Evolutionary conservation across 2,113 vertebrate species (phyloP).

Genomic region (Atrichornis clamosus): DNA sequence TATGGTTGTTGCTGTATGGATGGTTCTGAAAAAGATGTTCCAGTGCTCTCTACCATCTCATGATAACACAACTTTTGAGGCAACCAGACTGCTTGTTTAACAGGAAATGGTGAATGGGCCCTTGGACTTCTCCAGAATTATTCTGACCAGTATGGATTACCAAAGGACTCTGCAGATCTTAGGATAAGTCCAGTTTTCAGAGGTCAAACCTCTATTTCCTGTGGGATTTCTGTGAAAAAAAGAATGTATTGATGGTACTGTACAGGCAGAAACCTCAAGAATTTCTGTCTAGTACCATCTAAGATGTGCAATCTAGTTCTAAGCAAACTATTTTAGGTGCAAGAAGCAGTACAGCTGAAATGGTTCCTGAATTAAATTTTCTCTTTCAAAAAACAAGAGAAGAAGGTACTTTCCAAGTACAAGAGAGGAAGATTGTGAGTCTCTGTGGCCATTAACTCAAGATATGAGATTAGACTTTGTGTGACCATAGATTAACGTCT

Average conservation of each 20-base stretch:
- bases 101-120: not conserved
- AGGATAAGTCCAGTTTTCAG: not conserved
- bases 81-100: not conserved
- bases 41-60: not conserved
- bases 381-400: not conserved
- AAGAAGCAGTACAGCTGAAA: not conserved
- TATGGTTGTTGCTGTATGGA: not conserved
- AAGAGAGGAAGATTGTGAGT: not conserved
- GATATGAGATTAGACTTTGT: not conserved
- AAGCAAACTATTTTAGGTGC: not conserved
- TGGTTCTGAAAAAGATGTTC: not conserved
- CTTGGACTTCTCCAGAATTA: not conserved
- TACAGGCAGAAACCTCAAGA: not conserved
- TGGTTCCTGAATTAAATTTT: not conserved
- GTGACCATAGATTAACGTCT: not conserved
- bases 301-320: not conserved
- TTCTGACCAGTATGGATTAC: not conserved
- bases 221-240: not conserved
- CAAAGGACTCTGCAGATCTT: not conserved
- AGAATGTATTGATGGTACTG: not conserved
- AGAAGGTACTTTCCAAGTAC: not conserved
- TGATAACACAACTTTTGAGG: not conserved
- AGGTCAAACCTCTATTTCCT: not conserved
- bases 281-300: not conserved
- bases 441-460: not conserved